phyloP scores from a whole-genome alignment of 2,113 vertebrate species.

The Nerophis lumbriciformis region DNA sequence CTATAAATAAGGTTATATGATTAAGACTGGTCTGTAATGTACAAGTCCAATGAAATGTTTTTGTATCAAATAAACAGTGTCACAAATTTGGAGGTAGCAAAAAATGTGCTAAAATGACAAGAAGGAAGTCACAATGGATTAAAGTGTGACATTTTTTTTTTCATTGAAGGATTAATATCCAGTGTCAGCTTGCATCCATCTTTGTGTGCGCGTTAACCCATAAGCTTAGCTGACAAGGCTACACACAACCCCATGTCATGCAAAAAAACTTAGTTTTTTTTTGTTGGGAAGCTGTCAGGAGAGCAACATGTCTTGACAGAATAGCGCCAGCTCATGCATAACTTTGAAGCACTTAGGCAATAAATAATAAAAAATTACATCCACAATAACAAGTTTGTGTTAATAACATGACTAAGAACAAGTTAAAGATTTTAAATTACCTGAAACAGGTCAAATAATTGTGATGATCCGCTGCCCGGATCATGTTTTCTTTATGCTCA shows the following conservation, averaged over 20 bases:
- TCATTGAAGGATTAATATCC: slow-evolving; percentile 7
- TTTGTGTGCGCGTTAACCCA: no score
- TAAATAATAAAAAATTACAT: neutral
- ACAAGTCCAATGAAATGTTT: neutral
- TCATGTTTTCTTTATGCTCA: no score
- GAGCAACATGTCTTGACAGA: neutral
- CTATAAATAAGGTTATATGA: slow-evolving; percentile 1
- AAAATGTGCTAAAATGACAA: slow-evolving; percentile 26
- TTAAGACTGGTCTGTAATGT: no score
- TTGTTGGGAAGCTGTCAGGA: neutral
- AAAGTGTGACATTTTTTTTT: slow-evolving; percentile 18
- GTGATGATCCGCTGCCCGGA: no score
- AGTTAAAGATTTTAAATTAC: no score
- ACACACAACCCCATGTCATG: neutral
- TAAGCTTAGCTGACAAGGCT: neutral
- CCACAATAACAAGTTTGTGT: neutral
- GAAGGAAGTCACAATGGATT: slow-evolving; percentile 36
- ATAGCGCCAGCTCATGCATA: no score
- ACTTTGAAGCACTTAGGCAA: neutral
- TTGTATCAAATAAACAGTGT: slow-evolving; percentile 11
- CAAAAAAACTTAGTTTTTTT: neutral
- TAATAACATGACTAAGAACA: neutral
- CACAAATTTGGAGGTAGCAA: slow-evolving; percentile 23
- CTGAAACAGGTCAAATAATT: no score
- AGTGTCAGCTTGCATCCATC: neutral